phyloP scores from a whole-genome alignment of 2,113 vertebrate genomes.

The Phalacrocorax aristotelis region DNA sequence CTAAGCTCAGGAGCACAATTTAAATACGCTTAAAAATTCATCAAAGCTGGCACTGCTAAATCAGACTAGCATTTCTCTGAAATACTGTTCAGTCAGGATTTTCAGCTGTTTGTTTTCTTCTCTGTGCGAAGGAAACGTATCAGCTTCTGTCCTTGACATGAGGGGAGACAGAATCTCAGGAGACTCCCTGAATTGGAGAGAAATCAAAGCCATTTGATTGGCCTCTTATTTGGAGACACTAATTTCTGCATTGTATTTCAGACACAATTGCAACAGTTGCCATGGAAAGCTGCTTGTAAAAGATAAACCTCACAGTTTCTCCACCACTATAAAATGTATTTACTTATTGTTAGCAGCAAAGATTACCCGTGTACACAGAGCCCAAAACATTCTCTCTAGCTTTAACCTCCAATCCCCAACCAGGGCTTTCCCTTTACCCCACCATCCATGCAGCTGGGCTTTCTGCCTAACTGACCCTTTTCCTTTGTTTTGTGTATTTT shows the following conservation, averaged over 20 bases:
- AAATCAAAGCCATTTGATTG: background rate
- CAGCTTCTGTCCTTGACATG: constrained; percentile 29
- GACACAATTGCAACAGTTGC: constrained; percentile 53
- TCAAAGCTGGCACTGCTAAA: background rate
- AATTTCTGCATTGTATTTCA: background rate
- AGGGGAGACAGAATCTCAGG: background rate
- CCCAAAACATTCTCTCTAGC: background rate
- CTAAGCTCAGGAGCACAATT: background rate
- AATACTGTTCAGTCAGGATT: background rate
- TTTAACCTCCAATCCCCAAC: background rate
- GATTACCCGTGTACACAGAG: background rate
- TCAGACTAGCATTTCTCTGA: background rate
- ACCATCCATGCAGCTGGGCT: background rate
- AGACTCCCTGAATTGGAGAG: constrained; percentile 2
- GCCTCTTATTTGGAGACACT: background rate
- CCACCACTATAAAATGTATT: background rate
- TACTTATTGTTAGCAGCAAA: background rate
- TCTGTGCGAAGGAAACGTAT: constrained; percentile 5
- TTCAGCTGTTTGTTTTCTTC: background rate
- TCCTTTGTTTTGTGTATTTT: background rate
- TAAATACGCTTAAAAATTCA: background rate
- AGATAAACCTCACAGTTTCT: constrained; percentile 1
- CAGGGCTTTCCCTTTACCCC: background rate
- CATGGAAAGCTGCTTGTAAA: background rate
- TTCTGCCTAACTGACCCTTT: background rate